Conservation (phyloP, 2,797 vertebrate species). For the Phataginus tricuspis region DNA sequence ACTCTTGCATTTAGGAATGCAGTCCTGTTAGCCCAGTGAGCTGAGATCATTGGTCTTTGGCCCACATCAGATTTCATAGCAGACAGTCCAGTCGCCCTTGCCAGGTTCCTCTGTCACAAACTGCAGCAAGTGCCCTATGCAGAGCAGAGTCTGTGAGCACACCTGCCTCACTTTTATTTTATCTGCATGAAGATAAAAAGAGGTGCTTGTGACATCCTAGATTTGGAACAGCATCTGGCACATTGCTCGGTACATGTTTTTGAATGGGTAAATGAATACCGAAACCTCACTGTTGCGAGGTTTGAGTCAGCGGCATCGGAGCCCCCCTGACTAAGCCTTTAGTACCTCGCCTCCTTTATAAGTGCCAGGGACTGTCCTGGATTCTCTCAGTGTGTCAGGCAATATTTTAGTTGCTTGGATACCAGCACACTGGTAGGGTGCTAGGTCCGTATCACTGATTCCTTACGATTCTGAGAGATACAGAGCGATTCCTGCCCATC, state of each 20-base stretch:
- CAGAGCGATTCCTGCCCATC: conserved; percentile 65
- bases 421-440: conserved; percentile 61
- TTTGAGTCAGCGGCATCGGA: background rate
- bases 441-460: conserved; percentile 65
- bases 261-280: background rate
- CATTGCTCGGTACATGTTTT: background rate
- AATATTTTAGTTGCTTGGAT: conserved; percentile 74
- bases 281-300: background rate
- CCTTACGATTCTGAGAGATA: conserved; percentile 73
- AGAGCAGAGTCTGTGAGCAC: background rate
- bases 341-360: conserved; percentile 13
- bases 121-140: background rate
- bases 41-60: background rate
- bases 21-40: background rate
- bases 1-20: background rate
- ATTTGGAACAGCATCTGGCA: background rate
- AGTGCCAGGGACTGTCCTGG: background rate
- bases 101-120: background rate
- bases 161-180: background rate
- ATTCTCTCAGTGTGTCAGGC: conserved; percentile 32
- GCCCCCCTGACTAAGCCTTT: background rate
- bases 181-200: background rate
- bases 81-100: background rate
- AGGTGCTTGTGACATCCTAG: background rate
- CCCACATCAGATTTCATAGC: accelerated